phyloP scores from a whole-genome alignment of 2,797 vertebrate species.

The Meriones psammophilus region DNA sequence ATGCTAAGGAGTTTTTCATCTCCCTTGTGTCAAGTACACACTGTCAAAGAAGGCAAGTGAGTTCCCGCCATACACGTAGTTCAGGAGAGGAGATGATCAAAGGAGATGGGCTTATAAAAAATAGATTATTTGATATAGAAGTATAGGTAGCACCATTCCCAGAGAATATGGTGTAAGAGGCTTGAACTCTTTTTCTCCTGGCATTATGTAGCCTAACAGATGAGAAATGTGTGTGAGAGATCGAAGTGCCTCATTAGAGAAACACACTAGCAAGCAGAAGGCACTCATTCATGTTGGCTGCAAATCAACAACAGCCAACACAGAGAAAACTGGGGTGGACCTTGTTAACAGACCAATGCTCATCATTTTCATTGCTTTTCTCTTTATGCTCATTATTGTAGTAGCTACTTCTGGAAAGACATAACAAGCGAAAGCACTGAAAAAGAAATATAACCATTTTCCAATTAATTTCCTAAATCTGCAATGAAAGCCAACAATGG shows the following conservation, averaged over 20 bases:
- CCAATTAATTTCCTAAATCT: background rate
- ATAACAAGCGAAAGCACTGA: background rate
- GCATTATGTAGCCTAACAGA: background rate
- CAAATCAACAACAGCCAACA: background rate
- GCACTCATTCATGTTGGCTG: background rate
- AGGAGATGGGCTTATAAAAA: background rate
- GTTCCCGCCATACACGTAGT: background rate
- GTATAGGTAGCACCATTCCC: background rate
- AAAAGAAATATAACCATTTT: background rate
- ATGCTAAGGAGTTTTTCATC: background rate
- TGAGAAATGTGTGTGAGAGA: background rate
- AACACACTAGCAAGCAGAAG: background rate
- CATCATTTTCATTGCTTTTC: background rate
- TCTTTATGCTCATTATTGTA: background rate
- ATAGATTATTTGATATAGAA: background rate
- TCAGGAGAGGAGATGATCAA: background rate
- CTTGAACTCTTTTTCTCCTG: background rate
- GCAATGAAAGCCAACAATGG: background rate
- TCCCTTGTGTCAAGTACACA: background rate
- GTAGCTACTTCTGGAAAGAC: background rate
- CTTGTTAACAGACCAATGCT: rapidly evolving
- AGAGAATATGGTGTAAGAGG: background rate
- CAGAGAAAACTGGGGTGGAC: background rate
- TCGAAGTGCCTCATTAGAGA: background rate
- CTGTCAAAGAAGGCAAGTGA: background rate